These are phyloP conservation scores for Ptyas mucosa DNA, from an alignment of 2,113 vertebrate genomes.

Conservation along the genomic window DNA sequence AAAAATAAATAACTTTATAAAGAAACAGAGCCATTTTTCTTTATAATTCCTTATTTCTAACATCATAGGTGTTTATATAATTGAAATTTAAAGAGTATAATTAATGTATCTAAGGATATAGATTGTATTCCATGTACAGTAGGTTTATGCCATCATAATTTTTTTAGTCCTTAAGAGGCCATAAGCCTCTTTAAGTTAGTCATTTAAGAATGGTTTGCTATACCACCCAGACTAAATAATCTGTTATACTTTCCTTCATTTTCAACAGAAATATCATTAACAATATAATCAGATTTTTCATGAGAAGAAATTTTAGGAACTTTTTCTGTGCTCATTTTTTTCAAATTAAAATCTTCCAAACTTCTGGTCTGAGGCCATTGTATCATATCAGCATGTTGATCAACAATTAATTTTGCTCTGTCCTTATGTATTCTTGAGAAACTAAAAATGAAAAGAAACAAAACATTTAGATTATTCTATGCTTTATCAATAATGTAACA, in stretches of 20 bases:
- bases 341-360: not conserved
- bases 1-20: not conserved
- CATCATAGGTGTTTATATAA: not conserved
- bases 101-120: not conserved
- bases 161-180: not conserved
- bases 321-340: not conserved
- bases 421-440: slow-evolving; percentile 8
- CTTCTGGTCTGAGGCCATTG: not conserved
- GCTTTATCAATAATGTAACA: not conserved
- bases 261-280: not conserved
- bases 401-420: not conserved
- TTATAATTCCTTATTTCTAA: not conserved
- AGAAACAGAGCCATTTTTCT: not conserved
- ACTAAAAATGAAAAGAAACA: slow-evolving; percentile 23
- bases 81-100: not conserved
- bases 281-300: not conserved
- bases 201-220: not conserved
- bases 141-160: not conserved
- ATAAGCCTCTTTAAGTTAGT: not conserved
- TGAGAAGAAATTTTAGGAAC: not conserved
- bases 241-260: slow-evolving; percentile 20
- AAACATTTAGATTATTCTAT: not conserved
- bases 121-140: not conserved
- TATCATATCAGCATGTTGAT: not conserved
- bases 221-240: not conserved